Evolutionary conservation across 2,888 invertebrate species (phyloP).

Genomic region (Caenorhabditis virilis): DNA sequence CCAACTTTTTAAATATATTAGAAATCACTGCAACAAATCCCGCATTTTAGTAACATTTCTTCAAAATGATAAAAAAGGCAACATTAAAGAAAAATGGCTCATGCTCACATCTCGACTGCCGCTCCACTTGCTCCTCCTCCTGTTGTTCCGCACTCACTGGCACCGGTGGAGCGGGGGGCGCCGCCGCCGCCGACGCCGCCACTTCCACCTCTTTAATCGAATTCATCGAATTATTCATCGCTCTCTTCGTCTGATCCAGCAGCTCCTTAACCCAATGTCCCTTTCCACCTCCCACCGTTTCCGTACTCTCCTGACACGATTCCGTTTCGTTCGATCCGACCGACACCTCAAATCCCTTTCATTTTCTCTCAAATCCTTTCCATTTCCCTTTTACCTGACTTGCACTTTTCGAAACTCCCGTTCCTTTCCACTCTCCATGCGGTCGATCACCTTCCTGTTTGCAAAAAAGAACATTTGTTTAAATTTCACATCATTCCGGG

Average conservation of each 20-base stretch:
- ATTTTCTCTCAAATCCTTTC: neutral
- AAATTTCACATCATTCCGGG: too few species aligned
- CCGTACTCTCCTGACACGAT: conserved; percentile 36
- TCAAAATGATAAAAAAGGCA: too few species aligned
- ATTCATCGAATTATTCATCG: conserved; percentile 49
- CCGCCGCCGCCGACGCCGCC: too few species aligned
- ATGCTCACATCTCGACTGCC: conserved; percentile 27
- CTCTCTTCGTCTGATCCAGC: conserved; percentile 52
- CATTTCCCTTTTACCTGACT: conserved; percentile 34
- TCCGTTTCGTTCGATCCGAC: conserved; percentile 49
- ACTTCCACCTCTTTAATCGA: conserved; percentile 46
- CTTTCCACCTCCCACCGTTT: conserved; percentile 61
- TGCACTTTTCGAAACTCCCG: conserved; percentile 37
- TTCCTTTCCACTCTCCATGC: conserved; percentile 37
- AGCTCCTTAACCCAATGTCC: conserved; percentile 65
- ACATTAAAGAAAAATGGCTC: too few species aligned
- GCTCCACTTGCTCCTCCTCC: conserved; percentile 15
- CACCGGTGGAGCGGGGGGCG: conserved; percentile 11
- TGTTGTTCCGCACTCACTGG: conserved; percentile 19
- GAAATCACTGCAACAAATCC: too few species aligned
- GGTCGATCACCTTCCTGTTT: conserved; percentile 47
- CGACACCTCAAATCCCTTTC: conserved; percentile 16
- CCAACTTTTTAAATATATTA: too few species aligned
- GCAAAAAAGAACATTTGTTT: neutral
- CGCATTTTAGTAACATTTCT: too few species aligned